A percentile compares a stretch with the other conserved stretches of the same genome.
Conservation (phyloP, 2,888 invertebrate species). For the Apodemia zela region DNA sequence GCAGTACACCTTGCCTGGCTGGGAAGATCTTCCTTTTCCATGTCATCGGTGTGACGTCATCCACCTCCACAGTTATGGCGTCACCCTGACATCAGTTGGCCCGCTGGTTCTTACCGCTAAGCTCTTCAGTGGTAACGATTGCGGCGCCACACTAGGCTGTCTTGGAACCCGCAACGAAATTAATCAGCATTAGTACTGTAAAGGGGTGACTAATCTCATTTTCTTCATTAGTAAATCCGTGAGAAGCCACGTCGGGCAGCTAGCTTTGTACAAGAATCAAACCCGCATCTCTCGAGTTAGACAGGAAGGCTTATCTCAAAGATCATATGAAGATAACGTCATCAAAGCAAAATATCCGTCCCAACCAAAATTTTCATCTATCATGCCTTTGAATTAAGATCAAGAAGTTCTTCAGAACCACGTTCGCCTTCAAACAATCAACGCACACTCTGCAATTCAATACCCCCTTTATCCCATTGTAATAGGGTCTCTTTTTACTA, state of each 20-base stretch:
- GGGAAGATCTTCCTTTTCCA: no score
- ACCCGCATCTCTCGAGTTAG: slow-evolving; percentile 8
- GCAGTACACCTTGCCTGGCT: no score
- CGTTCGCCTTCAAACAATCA: slow-evolving; percentile 68
- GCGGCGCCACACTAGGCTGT: no score
- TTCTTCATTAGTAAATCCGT: no score
- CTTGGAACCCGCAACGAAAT: no score
- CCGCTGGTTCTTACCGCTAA: no score
- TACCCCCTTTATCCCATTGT: slow-evolving; percentile 45
- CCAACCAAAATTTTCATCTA: slow-evolving; percentile 32
- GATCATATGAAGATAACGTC: slow-evolving; percentile 12
- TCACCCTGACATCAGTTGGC: no score
- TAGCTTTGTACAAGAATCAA: neutral
- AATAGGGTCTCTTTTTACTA: slow-evolving; percentile 46
- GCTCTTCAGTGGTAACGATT: no score
- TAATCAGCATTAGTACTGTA: no score
- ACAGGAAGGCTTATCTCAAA: neutral
- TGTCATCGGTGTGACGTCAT: no score
- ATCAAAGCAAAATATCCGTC: slow-evolving; percentile 14
- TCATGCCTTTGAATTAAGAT: slow-evolving; percentile 45
- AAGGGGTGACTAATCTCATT: no score
- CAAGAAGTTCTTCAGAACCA: slow-evolving; percentile 54
- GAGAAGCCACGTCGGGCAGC: neutral
- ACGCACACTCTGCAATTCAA: slow-evolving; percentile 44
- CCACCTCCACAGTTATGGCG: no score